phyloP scores from a whole-genome alignment of 2,113 vertebrate genomes.

The Oophaga pumilio region DNA sequence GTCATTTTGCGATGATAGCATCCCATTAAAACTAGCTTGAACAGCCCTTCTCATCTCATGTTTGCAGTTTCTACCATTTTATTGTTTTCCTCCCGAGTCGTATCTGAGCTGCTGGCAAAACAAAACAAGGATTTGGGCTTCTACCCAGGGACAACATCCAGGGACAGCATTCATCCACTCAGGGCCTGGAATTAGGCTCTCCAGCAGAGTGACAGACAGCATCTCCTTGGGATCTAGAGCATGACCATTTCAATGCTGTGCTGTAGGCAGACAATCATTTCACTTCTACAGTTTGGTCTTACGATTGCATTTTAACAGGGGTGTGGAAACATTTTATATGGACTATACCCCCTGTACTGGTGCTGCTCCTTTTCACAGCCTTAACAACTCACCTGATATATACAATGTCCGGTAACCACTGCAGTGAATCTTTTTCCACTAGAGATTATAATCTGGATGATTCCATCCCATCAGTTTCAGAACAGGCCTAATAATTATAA shows the following conservation, averaged over 20 bases:
- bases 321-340: too few species aligned
- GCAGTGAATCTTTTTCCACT: too few species aligned
- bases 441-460: too few species aligned
- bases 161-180: conserved; percentile 48
- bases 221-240: conserved; percentile 11
- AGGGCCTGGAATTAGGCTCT: conserved; percentile 27
- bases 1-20: too few species aligned
- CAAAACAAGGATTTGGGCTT: conserved; percentile 48
- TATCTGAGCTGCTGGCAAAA: conserved; percentile 37
- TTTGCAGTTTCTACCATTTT: background rate
- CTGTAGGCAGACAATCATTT: background rate
- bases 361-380: too few species aligned
- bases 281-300: background rate
- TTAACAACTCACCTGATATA: too few species aligned
- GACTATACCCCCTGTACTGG: too few species aligned
- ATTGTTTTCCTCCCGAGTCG: conserved; percentile 20
- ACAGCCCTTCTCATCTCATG: background rate
- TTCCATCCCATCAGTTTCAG: too few species aligned
- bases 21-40: background rate
- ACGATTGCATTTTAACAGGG: too few species aligned
- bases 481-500: too few species aligned
- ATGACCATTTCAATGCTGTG: conserved; percentile 41
- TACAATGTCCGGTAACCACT: too few species aligned
- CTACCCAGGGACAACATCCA: conserved; percentile 50
- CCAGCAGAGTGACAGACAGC: conserved; percentile 32